phyloP scores from a whole-genome alignment of 1,140 invertebrate genomes.

The Monomorium pharaonis region DNA sequence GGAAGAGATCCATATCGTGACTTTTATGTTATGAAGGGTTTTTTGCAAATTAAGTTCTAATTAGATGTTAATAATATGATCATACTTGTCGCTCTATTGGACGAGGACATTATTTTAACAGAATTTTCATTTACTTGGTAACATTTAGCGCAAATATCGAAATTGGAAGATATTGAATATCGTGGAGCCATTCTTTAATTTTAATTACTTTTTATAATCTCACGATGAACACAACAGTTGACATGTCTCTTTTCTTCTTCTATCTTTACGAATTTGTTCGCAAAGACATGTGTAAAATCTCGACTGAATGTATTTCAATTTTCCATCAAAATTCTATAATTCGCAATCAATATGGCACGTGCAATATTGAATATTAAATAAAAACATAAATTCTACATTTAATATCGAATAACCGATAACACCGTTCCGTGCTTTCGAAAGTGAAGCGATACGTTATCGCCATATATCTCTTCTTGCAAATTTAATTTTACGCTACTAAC shows the following conservation, averaged over 20 bases:
- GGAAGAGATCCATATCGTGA: background rate
- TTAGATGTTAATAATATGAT: background rate
- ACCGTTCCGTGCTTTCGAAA: constrained; percentile 4
- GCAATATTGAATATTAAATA: constrained; percentile 48
- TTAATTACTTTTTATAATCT: background rate
- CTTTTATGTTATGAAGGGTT: background rate
- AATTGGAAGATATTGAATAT: background rate
- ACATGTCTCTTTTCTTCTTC: background rate
- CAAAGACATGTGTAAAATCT: background rate
- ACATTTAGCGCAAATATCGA: background rate
- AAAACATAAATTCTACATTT: constrained; percentile 49
- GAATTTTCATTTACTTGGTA: background rate
- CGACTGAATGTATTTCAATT: constrained; percentile 23
- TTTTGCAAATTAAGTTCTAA: background rate
- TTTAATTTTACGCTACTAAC: constrained; percentile 32
- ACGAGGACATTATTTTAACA: background rate
- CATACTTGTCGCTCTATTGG: background rate
- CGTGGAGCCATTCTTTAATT: background rate
- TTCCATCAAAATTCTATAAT: constrained; percentile 12
- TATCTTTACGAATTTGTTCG: background rate
- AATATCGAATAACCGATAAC: constrained; percentile 49
- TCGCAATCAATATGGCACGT: constrained; percentile 41
- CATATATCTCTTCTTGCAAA: constrained; percentile 33
- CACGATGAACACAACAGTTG: background rate
- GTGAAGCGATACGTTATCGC: constrained; percentile 6